Evolutionary conservation across 2,113 vertebrate genomes (phyloP).

Genomic region (Rhizomys pruinosus): DNA sequence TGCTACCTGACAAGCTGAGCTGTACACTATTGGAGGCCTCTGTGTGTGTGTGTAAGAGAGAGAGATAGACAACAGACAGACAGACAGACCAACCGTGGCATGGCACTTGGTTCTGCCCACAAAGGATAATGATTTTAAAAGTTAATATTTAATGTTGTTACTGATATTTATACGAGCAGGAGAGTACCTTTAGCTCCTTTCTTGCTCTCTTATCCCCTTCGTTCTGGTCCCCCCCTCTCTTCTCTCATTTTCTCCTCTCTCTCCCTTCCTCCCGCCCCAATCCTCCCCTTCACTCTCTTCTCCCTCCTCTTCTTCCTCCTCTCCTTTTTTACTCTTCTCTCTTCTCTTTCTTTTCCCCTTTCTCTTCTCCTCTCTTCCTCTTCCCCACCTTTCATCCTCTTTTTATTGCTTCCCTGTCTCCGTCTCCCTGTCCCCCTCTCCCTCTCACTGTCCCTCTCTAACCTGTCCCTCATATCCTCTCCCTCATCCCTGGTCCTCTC

Average conservation of each 20-base stretch:
- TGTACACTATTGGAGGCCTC: fast-evolving
- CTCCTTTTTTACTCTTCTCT: too few relatives aligned
- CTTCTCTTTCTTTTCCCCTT: too few relatives aligned
- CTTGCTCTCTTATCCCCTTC: not conserved
- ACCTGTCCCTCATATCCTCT: too few relatives aligned
- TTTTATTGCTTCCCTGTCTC: too few relatives aligned
- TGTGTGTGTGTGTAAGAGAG: not conserved
- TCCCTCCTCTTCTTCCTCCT: too few relatives aligned
- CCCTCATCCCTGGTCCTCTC: too few relatives aligned
- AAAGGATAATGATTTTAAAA: not conserved
- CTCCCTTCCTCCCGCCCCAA: too few relatives aligned
- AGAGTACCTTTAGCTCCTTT: not conserved
- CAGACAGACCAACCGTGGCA: not conserved
- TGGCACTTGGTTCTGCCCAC: not conserved
- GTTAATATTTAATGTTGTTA: not conserved
- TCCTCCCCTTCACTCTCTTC: too few relatives aligned
- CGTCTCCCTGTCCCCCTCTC: too few relatives aligned
- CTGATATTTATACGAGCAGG: not conserved
- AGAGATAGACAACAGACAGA: not conserved
- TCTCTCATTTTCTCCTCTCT: too few relatives aligned
- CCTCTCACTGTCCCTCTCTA: too few relatives aligned
- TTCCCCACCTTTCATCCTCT: not conserved
- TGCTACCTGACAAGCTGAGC: not conserved
- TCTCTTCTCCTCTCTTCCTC: not conserved
- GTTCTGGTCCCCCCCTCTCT: too few relatives aligned